Evolutionary conservation across 2,888 invertebrate genomes (phyloP).

Genomic region (Folsomia manolachei): DNA sequence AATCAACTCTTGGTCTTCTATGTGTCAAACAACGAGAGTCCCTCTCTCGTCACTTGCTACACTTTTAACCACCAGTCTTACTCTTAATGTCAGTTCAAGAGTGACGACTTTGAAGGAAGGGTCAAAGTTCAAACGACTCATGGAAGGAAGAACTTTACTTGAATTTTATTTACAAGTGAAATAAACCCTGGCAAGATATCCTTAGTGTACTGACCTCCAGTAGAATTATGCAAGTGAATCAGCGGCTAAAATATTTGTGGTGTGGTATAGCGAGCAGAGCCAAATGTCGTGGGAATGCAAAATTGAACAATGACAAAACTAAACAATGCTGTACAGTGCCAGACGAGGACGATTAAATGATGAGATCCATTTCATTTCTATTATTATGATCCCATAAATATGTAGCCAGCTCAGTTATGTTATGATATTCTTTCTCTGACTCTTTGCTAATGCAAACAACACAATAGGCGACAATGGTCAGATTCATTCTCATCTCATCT

Average conservation of each 20-base stretch:
- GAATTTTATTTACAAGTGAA: neutral
- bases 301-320: constrained; percentile 22
- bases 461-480: neutral
- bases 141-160: neutral
- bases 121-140: neutral
- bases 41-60: neutral
- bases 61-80: too few relatives aligned
- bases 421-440: too few relatives aligned
- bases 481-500: neutral
- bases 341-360: constrained; percentile 20
- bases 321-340: too few relatives aligned
- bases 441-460: neutral
- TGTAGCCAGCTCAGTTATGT: too few relatives aligned
- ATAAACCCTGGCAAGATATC: too few relatives aligned
- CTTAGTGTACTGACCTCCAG: too few relatives aligned
- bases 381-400: constrained; percentile 23
- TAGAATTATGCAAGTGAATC: too few relatives aligned
- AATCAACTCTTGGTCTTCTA: constrained; percentile 11
- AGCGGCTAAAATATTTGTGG: too few relatives aligned
- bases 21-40: neutral
- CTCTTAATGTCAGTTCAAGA: too few relatives aligned
- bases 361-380: constrained; percentile 22
- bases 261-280: too few relatives aligned
- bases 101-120: neutral
- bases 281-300: constrained; percentile 43